Evolutionary conservation across 1,140 invertebrate genomes (phyloP).

Genomic region (Hydropsyche tenuis): DNA sequence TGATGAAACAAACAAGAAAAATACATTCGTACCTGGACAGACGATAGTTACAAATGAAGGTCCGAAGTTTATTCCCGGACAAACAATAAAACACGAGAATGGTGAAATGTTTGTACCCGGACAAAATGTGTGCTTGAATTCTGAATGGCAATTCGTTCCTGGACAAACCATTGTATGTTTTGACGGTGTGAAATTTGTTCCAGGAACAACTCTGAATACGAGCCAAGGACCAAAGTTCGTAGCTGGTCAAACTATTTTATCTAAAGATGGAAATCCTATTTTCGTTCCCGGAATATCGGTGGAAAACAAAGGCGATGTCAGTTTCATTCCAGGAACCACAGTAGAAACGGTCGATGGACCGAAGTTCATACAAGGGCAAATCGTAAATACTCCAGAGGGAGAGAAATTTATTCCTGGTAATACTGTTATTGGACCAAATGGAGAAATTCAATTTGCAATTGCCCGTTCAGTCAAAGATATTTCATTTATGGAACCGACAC

Average conservation of each 20-base stretch:
- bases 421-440: slow-evolving; percentile 58
- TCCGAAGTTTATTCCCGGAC: slow-evolving; percentile 68
- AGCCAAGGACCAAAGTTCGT: slow-evolving; percentile 71
- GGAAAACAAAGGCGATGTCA: slow-evolving; percentile 52
- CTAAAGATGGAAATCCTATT: slow-evolving; percentile 58
- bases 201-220: slow-evolving; percentile 70
- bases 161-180: slow-evolving; percentile 65
- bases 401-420: slow-evolving; percentile 70
- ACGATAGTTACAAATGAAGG: slow-evolving; percentile 68
- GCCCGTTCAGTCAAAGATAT: slow-evolving; percentile 67
- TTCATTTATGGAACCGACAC: slow-evolving; percentile 61
- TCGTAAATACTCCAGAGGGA: slow-evolving; percentile 64
- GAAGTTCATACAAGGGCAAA: slow-evolving; percentile 73
- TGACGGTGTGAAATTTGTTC: slow-evolving; percentile 65
- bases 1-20: slow-evolving; percentile 57
- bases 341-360: slow-evolving; percentile 69
- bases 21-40: slow-evolving; percentile 71
- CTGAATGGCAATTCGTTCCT: slow-evolving; percentile 69
- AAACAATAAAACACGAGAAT: slow-evolving; percentile 64
- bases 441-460: slow-evolving; percentile 66
- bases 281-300: slow-evolving; percentile 66
- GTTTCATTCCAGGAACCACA: slow-evolving; percentile 72
- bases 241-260: slow-evolving; percentile 68
- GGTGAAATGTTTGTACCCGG: slow-evolving; percentile 70
- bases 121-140: slow-evolving; percentile 66